Base-by-base conservation (phyloP, 2,797 vertebrate genomes). In the Capromys pilorides region DNA sequence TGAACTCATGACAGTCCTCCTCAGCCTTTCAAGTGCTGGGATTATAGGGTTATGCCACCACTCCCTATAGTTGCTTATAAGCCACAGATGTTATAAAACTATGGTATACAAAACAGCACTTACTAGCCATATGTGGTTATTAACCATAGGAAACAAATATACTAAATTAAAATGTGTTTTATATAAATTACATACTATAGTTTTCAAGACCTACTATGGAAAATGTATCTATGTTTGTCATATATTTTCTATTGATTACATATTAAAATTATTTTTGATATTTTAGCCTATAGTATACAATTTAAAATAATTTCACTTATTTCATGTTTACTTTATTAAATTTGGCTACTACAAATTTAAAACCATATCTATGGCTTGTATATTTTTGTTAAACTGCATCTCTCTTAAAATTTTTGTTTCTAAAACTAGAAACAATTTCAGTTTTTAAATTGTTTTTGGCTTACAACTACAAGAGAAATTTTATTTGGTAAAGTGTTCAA, bases 231-330 rank as follows among this genome's bases (percentile, higher is more conserved):
- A 78, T 21, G 6, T 59, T 67, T 77, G 88, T 92, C 54, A 51
- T 75, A 75, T 0, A 45, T 45, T 41, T 49, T 57, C 33, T 71
- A 28, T n/a, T 89, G 86, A 81, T 39, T 66, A 67, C 1, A 49
- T 66, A 31, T n/a, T 78, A 36, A 87, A 93, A 84, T 90, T 57
- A 86, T 82, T 94, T 95, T 92, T 28, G 41, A 39, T 59, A 69
- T 59, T 62, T 7, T 80, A 41, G n/a, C 4, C 8, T 85, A 69
- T 83, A 49, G 14, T 36, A 83, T 67, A 73, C 31, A 73, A 66
- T 49, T 49, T 51, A 71, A 90, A 86, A 41, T 64, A 82, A 90
- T 73, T 85, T 82, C 26, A 73, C 13, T 18, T 81, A 39, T 79
- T 80, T 95, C 11, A 41, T 28, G 10, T 71, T 91, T 89, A 41